Evolutionary conservation across 2,113 vertebrate species (phyloP), one percentile per base, ranked within the genome.

Genomic region (Tychaedon coryphoeus): DNA sequence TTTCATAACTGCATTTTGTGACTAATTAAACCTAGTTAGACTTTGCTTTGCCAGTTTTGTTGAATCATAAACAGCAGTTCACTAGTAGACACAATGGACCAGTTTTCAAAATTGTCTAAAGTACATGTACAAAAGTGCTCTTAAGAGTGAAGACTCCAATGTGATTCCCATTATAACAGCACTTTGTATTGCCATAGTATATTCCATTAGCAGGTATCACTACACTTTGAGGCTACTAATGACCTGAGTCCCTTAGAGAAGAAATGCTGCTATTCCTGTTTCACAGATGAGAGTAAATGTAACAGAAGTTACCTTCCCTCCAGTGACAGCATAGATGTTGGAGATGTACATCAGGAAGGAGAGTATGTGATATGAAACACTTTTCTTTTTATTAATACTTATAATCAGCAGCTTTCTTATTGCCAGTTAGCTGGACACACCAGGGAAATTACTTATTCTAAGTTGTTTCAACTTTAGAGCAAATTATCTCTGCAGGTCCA

Each of bases 1-100:
- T 91, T 96, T 92, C 77, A 58, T 73, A 81, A 76, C 14, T 12
- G 38, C 25, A 74, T 74, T 97, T 94, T 91, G 69, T 96, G 62
- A 92, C 77, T 95, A 83, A 90, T 33, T 65, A 85, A 81, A 72
- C 19, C 58, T 65, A 72, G 61, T 54, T 90, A 89, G 40, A 74
- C 81, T 29, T 85, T 91, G 43, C 78, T 58, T 24, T 82, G 23
- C 34, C n/a, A 33, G 70, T 90, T 92, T 66, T 95, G 43, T 81
- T 92, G 83, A 95, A 94, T 85, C 50, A 58, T 84, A 45, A 90
- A 72, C 75, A 66, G n/a, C 34, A 47, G 43, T 67, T 86, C 83
- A 51, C 62, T 88, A 88, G 31, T 47, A 90, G 72, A 66, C 64
- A 75, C 34, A 67, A 31, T 65, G 38, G 88, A 64, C 57, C 62